Conservation (phyloP, 2,113 vertebrate genomes). For the Corapipo altera region DNA sequence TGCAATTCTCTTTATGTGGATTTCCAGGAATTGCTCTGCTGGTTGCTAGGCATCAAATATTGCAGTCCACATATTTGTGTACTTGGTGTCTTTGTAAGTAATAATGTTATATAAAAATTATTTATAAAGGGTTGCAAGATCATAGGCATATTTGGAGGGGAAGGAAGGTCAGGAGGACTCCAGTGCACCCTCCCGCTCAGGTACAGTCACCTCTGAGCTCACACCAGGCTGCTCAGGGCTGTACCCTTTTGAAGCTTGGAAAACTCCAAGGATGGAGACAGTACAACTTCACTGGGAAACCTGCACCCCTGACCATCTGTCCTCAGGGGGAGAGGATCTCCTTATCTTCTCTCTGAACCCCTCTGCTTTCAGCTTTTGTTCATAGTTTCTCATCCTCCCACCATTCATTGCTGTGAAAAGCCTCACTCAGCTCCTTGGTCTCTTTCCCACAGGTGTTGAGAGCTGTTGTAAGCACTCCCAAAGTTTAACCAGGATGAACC, state of each 20-base stretch:
- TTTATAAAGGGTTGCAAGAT: neutral
- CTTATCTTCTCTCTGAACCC: neutral
- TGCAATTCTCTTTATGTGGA: neutral
- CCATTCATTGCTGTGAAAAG: neutral
- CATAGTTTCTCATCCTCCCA: neutral
- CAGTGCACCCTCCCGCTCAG: neutral
- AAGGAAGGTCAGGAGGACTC: neutral
- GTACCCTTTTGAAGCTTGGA: neutral
- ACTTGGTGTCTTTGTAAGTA: neutral
- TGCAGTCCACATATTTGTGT: neutral
- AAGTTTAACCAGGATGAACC: neutral
- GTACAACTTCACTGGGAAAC: neutral
- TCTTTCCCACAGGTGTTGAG: neutral
- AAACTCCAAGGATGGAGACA: neutral
- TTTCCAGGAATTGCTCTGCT: neutral
- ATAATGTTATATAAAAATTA: neutral
- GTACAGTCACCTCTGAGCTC: neutral
- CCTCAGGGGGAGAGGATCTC: rapidly evolving
- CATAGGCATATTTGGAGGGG: neutral
- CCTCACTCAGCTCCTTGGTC: rapidly evolving
- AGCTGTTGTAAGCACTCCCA: neutral
- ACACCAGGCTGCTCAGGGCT: neutral
- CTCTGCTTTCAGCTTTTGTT: neutral
- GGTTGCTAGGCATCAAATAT: neutral
- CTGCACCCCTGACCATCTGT: neutral